These are phyloP conservation scores for Antrozous pallidus DNA, from an alignment of 2,797 vertebrate species.

Conservation along the genomic window DNA sequence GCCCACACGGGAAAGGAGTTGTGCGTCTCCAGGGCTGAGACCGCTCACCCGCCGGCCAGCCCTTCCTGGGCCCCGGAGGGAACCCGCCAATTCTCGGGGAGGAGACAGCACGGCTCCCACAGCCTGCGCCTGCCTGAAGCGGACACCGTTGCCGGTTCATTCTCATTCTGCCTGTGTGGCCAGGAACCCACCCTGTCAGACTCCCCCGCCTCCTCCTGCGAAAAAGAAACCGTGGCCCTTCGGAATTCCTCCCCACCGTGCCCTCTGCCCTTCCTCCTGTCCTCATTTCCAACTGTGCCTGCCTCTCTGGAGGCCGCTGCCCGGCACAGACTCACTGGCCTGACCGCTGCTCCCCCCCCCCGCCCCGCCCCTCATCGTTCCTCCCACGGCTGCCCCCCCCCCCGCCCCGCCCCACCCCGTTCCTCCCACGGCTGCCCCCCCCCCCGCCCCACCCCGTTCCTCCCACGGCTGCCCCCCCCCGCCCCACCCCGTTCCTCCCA, in stretches of 20 bases:
- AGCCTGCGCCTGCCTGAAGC: neutral
- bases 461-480: too few species aligned
- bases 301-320: neutral
- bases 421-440: too few species aligned
- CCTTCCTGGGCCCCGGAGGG: neutral
- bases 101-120: neutral
- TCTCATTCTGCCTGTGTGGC: neutral
- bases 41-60: neutral
- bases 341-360: too few species aligned
- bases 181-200: too few species aligned
- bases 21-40: neutral
- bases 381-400: too few species aligned
- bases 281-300: neutral
- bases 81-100: neutral
- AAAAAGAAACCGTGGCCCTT: neutral
- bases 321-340: too few species aligned
- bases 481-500: rapidly evolving
- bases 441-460: too few species aligned
- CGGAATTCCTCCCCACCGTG: neutral
- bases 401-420: too few species aligned
- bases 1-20: neutral
- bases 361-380: too few species aligned
- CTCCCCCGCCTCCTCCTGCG: neutral
- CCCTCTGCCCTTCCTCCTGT: neutral
- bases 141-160: neutral